phyloP scores from a whole-genome alignment of 2,888 invertebrate species.

The Drosophila differens region DNA sequence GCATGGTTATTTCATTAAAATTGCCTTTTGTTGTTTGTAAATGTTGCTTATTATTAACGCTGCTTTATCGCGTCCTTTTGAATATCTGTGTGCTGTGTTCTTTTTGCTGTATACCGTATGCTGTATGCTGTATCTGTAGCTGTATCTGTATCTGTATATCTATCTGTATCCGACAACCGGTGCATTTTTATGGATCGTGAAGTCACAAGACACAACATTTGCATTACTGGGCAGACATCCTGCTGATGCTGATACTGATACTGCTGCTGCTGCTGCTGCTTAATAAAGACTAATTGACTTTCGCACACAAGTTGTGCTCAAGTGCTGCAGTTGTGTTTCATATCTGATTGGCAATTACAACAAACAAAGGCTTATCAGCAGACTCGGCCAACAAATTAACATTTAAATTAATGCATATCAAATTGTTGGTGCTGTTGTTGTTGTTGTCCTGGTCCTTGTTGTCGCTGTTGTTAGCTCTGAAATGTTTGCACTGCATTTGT shows the following conservation, averaged over 20 bases:
- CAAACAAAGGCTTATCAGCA: conserved; percentile 57
- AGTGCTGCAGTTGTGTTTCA: conserved; percentile 41
- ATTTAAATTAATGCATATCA: conserved; percentile 75
- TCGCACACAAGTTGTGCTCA: conserved; percentile 38
- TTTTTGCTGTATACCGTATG: not conserved
- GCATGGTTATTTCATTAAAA: conserved; percentile 80
- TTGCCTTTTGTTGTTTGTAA: conserved; percentile 81
- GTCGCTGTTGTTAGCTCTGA: conserved; percentile 17
- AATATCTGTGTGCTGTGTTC: conserved; percentile 34
- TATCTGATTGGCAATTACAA: conserved; percentile 71
- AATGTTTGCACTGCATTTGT: conserved; percentile 54
- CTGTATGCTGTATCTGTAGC: conserved; percentile 8
- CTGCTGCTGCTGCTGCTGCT: conserved; percentile 43
- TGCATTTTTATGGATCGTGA: conserved; percentile 71
- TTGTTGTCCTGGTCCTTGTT: not conserved
- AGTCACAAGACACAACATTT: conserved; percentile 70
- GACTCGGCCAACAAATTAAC: conserved; percentile 75
- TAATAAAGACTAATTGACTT: conserved; percentile 81
- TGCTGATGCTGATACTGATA: not conserved
- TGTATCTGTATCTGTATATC: conserved; percentile 27
- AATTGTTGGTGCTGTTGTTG: conserved; percentile 28
- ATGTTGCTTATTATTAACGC: conserved; percentile 80
- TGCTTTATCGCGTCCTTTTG: conserved; percentile 63
- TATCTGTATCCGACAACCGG: conserved; percentile 47
- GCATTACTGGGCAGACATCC: conserved; percentile 62